Conservation (phyloP, 1,140 invertebrate genomes). For the Drosophila carrolli region DNA sequence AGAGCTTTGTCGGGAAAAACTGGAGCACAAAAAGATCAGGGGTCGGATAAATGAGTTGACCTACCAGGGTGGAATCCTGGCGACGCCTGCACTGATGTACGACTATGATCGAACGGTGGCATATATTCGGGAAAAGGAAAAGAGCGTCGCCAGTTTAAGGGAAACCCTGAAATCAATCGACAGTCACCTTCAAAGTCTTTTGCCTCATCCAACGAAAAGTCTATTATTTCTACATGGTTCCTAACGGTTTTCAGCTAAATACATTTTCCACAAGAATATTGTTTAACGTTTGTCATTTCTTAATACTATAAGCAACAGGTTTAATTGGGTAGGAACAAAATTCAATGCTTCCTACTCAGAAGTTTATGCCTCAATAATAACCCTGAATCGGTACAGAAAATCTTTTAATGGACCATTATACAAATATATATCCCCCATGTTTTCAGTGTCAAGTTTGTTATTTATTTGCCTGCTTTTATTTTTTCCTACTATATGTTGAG, state of each 20-base stretch:
- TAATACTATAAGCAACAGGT: constrained; percentile 8
- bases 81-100: constrained; percentile 20
- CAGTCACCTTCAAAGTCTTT: background rate
- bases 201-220: no score
- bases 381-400: constrained; percentile 50
- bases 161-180: background rate
- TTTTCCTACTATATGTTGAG: constrained; percentile 21
- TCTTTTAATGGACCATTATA: constrained; percentile 64
- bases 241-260: background rate
- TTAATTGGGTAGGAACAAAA: constrained; percentile 13
- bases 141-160: background rate
- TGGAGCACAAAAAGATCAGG: background rate
- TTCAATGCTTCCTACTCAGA: constrained; percentile 49
- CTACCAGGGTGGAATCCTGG: constrained; percentile 15
- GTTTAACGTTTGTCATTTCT: background rate
- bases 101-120: constrained; percentile 16
- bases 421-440: constrained; percentile 38
- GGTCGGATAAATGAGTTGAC: background rate
- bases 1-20: background rate
- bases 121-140: background rate
- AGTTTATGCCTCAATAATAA: constrained; percentile 40
- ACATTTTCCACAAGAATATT: background rate
- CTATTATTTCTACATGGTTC: no score
- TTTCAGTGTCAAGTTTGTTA: constrained; percentile 73
- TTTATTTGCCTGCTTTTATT: constrained; percentile 66